Evolutionary conservation across 2,888 invertebrate genomes (phyloP), one percentile per base, ranked within the genome.

Genomic region (Spodoptera littoralis): DNA sequence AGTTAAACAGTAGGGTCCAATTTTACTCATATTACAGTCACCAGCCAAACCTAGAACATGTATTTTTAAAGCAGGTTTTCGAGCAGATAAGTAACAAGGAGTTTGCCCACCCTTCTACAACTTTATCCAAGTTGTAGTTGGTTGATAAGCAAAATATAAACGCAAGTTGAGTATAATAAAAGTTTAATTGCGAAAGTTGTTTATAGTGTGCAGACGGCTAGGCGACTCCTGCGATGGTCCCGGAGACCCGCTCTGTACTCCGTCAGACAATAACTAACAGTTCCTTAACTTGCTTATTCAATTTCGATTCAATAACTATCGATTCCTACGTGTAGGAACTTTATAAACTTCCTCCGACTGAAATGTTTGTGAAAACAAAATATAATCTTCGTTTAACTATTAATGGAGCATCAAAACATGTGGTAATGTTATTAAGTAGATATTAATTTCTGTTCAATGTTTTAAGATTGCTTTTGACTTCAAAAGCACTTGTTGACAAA

Each of bases 111-210:
- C 65, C 70, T 73, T 70, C 67, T 56, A 60, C 52, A 79, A 80
- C 70, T 83, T 81, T 66, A 67, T 72, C 65, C 61, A 75, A 82
- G 73, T 83, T 79, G 79, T 76, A 81, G 74, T 79, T 74, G 71
- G 76, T 84, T 84, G 85, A 88, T 89, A 88, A 85, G 84, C 86
- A 88, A 88, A 88, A 88, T 88, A 90, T 88, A 88, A 82, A 81
- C 76, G 62, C 75, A 76, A 83, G 77, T 85, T 81, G 77, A 83
- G 88, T 84, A 86, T 84, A 88, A 92, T 92, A 92, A 91, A 92
- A 93, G 90, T 93, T 92, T 92, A 92, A 93, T 92, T 93, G 92
- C 88, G 70, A 91, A 93, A 92, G 90, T 93, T 92, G 88, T 89
- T 89, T 91, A 88, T 86, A 90, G 87, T 88, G 84, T 84, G 85